phyloP scores from a whole-genome alignment of 2,888 invertebrate species.

The Eretmocerus hayati region DNA sequence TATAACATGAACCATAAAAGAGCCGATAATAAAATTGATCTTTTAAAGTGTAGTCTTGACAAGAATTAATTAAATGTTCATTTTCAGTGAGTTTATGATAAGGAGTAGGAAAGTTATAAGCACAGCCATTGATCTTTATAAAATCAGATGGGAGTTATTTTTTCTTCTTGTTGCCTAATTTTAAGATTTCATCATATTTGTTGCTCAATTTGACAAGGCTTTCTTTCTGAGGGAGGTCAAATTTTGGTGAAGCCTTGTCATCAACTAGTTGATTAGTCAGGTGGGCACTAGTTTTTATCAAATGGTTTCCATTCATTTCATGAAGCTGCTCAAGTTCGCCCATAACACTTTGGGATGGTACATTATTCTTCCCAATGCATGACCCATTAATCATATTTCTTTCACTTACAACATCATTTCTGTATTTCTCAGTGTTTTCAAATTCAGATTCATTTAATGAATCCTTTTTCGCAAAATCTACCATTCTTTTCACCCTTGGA shows the following conservation, averaged over 20 bases:
- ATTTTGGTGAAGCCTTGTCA: slow-evolving; percentile 27
- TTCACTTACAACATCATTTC: background rate
- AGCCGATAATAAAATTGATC: too few relatives aligned
- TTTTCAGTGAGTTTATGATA: too few relatives aligned
- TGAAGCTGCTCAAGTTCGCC: too few relatives aligned
- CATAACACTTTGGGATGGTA: too few relatives aligned
- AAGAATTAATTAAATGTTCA: too few relatives aligned
- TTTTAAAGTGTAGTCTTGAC: too few relatives aligned
- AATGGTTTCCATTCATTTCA: slow-evolving; percentile 10
- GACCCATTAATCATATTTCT: too few relatives aligned
- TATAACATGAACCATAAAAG: too few relatives aligned
- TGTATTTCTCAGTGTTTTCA: background rate
- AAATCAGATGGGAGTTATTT: too few relatives aligned
- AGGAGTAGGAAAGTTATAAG: too few relatives aligned
- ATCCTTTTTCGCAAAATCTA: slow-evolving; percentile 1
- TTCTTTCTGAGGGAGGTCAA: slow-evolving; percentile 21
- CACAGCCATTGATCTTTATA: too few relatives aligned
- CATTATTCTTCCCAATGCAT: too few relatives aligned
- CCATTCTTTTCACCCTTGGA: slow-evolving; percentile 34
- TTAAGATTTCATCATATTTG: slow-evolving; percentile 35
- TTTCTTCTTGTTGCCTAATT: slow-evolving; percentile 19
- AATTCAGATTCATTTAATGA: background rate
- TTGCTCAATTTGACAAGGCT: slow-evolving; percentile 33
- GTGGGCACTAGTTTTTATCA: slow-evolving; percentile 32
- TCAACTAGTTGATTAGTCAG: slow-evolving; percentile 32